Percentiles rank a stretch among this genome's conserved stretches.
phyloP scores from a whole-genome alignment of 2,797 vertebrate species.

The Cetoscarus ocellatus region DNA sequence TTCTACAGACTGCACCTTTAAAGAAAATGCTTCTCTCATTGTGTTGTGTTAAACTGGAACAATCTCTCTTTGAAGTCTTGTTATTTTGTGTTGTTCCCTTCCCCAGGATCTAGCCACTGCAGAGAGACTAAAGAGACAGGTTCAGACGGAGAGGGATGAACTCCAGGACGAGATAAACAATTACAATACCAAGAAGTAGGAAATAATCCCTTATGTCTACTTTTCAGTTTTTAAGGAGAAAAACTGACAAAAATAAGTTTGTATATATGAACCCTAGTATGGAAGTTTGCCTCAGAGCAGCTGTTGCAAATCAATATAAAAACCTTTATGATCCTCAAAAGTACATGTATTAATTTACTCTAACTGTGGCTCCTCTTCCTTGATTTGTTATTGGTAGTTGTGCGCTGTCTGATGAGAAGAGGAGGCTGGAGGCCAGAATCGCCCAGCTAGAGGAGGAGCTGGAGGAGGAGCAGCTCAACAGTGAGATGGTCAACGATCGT shows the following conservation, averaged over 20 bases:
- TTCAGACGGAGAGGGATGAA: constrained; percentile 95
- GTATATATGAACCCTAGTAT: neutral
- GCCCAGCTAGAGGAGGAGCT: constrained; percentile 94
- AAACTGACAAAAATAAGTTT: neutral
- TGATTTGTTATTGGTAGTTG: constrained; percentile 79
- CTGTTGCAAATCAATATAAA: too few relatives aligned
- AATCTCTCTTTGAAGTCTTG: too few relatives aligned
- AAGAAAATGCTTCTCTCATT: too few relatives aligned
- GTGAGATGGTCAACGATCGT: constrained; percentile 92
- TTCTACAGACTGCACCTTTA: too few relatives aligned
- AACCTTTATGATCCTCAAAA: neutral
- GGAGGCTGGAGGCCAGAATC: constrained; percentile 92
- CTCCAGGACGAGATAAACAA: constrained; percentile 93
- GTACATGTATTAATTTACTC: neutral
- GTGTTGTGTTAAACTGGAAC: too few relatives aligned
- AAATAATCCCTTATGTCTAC: neutral
- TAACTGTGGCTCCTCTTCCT: neutral
- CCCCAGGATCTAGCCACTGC: constrained; percentile 92
- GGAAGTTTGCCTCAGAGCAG: too few relatives aligned
- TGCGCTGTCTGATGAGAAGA: constrained; percentile 91
- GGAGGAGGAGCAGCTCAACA: constrained; percentile 94
- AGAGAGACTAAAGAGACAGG: constrained; percentile 91
- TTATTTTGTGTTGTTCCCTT: neutral
- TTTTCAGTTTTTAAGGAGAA: neutral
- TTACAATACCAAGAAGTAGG: constrained; percentile 92